Evolutionary conservation across 92 coral and sea anemone genomes (phyloP).

Genomic region (Umimayanthus chanpuru): DNA sequence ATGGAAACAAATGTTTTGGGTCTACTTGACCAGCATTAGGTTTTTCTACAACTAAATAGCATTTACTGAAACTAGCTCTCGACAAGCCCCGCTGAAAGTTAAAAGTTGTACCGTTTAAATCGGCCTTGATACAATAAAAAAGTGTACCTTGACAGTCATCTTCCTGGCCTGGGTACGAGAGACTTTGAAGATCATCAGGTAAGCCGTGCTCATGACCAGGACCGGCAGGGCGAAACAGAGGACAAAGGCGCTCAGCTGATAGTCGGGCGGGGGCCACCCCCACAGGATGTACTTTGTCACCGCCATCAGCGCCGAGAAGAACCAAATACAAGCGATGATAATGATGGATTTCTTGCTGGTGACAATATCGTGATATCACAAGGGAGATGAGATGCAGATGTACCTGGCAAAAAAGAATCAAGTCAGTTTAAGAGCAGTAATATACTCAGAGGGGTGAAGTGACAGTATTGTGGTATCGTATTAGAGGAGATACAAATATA

Average conservation of each 20-base stretch:
- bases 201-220: slow-evolving; percentile 76
- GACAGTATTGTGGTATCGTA: slow-evolving; percentile 76
- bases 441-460: slow-evolving; percentile 9
- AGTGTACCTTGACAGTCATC: slow-evolving; percentile 63
- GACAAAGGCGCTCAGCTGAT: slow-evolving; percentile 72
- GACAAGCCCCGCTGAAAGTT: too few relatives aligned
- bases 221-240: slow-evolving; percentile 84
- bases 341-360: slow-evolving; percentile 64
- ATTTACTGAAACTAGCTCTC: too few relatives aligned
- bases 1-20: too few relatives aligned
- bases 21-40: too few relatives aligned
- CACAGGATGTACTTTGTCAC: slow-evolving; percentile 59
- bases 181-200: slow-evolving; percentile 89
- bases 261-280: slow-evolving; percentile 64
- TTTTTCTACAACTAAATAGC: too few relatives aligned
- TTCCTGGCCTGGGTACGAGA: slow-evolving; percentile 90
- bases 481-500: slow-evolving; percentile 78
- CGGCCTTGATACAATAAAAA: too few relatives aligned
- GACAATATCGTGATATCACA: slow-evolving; percentile 79
- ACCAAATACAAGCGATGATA: slow-evolving; percentile 68
- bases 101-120: too few relatives aligned
- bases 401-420: slow-evolving; percentile 31
- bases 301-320: slow-evolving; percentile 71
- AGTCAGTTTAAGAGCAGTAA: too few relatives aligned
- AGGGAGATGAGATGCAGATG: slow-evolving; percentile 85